These are phyloP conservation scores for Marcusenius ussheri DNA, from an alignment of 2,113 vertebrate genomes.

Conservation along the genomic window DNA sequence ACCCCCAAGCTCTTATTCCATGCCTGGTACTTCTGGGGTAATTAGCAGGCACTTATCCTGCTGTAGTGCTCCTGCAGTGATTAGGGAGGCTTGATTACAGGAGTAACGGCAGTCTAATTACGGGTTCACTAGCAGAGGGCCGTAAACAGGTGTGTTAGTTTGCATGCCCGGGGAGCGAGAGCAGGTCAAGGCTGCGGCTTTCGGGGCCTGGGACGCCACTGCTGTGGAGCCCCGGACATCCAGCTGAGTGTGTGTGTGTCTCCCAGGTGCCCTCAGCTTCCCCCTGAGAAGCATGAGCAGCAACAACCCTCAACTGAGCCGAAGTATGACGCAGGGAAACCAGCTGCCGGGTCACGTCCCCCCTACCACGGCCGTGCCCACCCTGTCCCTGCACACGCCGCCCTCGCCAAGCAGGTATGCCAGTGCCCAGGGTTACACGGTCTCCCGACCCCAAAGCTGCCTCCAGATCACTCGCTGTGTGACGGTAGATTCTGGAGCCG, in stretches of 20 bases:
- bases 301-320: slow-evolving; percentile 97
- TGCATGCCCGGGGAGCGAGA: not conserved
- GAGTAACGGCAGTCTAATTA: not conserved
- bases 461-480: not conserved
- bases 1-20: not conserved
- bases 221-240: not conserved
- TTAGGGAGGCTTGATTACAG: not conserved
- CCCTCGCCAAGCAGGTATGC: slow-evolving; percentile 95
- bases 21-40: not conserved
- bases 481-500: not conserved
- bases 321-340: slow-evolving; percentile 96
- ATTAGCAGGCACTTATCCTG: not conserved
- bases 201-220: not conserved
- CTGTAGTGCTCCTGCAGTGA: not conserved
- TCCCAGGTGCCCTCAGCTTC: slow-evolving; percentile 92
- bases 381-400: slow-evolving; percentile 98
- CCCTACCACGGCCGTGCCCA: slow-evolving; percentile 95
- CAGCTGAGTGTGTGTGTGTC: not conserved
- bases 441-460: not conserved
- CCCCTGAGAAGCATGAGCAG: slow-evolving; percentile 96
- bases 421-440: not conserved
- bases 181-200: not conserved
- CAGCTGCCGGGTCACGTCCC: slow-evolving; percentile 98
- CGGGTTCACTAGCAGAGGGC: not conserved
- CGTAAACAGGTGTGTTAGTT: not conserved